Evolutionary conservation across 2,888 invertebrate species (phyloP).

Genomic region (Parnassius smintheus): DNA sequence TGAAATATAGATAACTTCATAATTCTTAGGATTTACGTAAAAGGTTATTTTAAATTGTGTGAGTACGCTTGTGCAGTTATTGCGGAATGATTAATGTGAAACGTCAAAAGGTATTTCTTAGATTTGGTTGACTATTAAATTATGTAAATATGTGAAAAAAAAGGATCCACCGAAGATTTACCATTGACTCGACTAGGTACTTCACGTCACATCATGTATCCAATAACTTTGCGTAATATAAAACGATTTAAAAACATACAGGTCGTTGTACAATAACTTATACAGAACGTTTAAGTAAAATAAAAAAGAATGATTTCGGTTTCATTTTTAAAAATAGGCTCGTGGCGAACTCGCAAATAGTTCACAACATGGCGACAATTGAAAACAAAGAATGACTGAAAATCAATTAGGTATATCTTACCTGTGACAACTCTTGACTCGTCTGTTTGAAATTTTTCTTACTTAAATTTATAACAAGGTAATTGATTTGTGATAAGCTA

Average conservation of each 20-base stretch:
- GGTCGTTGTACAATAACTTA: not conserved
- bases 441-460: constrained; percentile 97
- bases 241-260: not conserved
- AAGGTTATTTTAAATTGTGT: no score
- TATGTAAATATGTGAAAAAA: no score
- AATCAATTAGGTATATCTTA: constrained; percentile 76
- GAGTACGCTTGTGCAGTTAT: no score
- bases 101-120: no score
- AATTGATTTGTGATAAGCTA: constrained; percentile 99
- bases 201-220: not conserved
- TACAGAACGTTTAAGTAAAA: not conserved
- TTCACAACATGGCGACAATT: constrained; percentile 74
- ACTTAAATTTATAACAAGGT: constrained; percentile 96
- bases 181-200: no score
- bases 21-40: no score
- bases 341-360: constrained; percentile 32
- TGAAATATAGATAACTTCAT: no score
- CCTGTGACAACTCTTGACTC: constrained; percentile 93
- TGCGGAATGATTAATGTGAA: no score
- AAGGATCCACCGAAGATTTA: no score
- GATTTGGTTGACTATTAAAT: no score
- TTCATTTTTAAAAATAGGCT: constrained; percentile 1
- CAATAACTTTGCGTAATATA: not conserved
- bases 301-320: not conserved
- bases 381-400: constrained; percentile 61